These are phyloP conservation scores for Xylocampa areola DNA, from an alignment of 2,888 invertebrate species.

Conservation along the genomic window DNA sequence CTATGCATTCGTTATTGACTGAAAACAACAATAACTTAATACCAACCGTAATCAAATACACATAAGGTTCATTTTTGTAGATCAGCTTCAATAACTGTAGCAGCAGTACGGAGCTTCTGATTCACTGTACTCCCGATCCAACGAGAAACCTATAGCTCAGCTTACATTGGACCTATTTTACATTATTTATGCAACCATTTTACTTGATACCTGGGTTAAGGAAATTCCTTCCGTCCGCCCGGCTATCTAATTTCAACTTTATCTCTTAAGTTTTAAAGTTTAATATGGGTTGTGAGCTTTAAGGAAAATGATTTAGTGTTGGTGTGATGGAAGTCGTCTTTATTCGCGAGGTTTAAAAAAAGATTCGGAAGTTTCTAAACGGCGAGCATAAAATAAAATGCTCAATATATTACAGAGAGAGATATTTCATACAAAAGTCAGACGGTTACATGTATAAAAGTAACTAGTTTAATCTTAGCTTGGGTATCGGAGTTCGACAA, in stretches of 20 bases:
- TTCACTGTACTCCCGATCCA: slow-evolving; percentile 1
- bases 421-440: too few species aligned
- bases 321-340: slow-evolving; percentile 6
- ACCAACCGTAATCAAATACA: background rate
- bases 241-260: slow-evolving; percentile 20
- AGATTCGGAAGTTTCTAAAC: too few species aligned
- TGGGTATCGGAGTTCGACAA: too few species aligned
- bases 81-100: background rate
- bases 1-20: slow-evolving; percentile 21
- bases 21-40: slow-evolving; percentile 2
- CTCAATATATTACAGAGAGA: too few species aligned
- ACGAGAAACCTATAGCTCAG: slow-evolving; percentile 14
- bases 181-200: slow-evolving; percentile 34
- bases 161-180: slow-evolving; percentile 24
- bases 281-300: background rate
- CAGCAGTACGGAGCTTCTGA: slow-evolving; percentile 11
- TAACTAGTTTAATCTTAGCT: too few species aligned
- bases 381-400: too few species aligned
- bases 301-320: background rate
- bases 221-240: slow-evolving; percentile 34
- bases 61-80: slow-evolving; percentile 6
- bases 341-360: background rate
- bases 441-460: too few species aligned
- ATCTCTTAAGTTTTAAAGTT: background rate
- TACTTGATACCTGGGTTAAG: slow-evolving; percentile 34